Base-by-base conservation (phyloP, 2,113 vertebrate genomes). In the Charina bottae region DNA sequence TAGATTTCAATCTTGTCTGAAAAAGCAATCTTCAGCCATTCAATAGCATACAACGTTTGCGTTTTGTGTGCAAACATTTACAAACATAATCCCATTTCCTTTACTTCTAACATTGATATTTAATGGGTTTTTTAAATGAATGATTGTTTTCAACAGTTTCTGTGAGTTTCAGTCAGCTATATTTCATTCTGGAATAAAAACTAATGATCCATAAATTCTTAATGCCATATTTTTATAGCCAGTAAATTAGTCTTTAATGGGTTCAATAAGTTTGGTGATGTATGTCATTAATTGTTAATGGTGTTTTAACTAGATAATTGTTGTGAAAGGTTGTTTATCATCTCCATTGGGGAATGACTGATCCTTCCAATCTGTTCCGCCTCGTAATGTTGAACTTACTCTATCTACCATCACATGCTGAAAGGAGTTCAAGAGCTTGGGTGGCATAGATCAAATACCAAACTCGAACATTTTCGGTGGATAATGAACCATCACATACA, bases 161-260 rank as follows among this genome's bases (percentile, higher is more conserved):
- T 96, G 60, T 94, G 95, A 95, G 89, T 96, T 97, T 94, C 96
- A 94, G 93, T 97, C 93, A 95, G 95, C 95, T 96, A 97, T 98
- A 97, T 98, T 97, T 98, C 97, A 98, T 96, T 95, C 95, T 93
- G 92, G 95, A 97, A 97, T 97, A 96, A 97, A 97, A 97, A 96
- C 93, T 98, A 98, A 98, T 98, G 97, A 98, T 97, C 97, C 97
- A 97, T 97, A 97, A 97, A 98, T 98, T 97, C 97, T 97, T 98
- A 98, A 98, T 98, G 97, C 94, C 97, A 97, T 98, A 98, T 97
- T 98, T 98, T 98, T 98, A 98, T 97, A 97, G 97, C 96, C 93
- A 97, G 95, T 98, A 97, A 98, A 98, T 98, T 98, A 97, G 97
- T 97, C 97, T 97, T 97, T 98, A 98, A 98, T 98, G 96, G 97